These are phyloP conservation scores for Tenebrio molitor DNA, from an alignment of 1,140 invertebrate species.

Conservation along the genomic window DNA sequence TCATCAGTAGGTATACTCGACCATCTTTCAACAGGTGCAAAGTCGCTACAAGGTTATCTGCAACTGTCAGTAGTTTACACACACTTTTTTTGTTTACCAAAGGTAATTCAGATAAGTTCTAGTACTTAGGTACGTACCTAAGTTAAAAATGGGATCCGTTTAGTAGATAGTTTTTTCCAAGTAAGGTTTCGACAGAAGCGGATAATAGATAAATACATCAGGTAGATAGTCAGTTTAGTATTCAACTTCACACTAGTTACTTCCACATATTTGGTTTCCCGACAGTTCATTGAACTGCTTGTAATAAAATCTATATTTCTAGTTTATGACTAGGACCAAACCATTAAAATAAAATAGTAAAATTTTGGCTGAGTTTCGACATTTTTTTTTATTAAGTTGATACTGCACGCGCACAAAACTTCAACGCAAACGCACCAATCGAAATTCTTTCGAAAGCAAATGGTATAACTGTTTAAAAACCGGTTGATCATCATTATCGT, in stretches of 20 bases:
- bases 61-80: slow-evolving; percentile 18
- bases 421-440: too few relatives aligned
- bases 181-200: background rate
- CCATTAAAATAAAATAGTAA: too few relatives aligned
- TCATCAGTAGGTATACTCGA: too few relatives aligned
- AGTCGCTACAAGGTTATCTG: slow-evolving; percentile 3
- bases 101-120: slow-evolving; percentile 35
- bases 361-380: too few relatives aligned
- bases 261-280: background rate
- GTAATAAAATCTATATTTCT: slow-evolving; percentile 5
- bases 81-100: slow-evolving; percentile 30
- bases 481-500: background rate
- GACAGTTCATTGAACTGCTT: slow-evolving; percentile 21
- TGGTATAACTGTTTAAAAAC: too few relatives aligned
- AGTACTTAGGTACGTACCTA: background rate
- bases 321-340: slow-evolving; percentile 23
- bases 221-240: too few relatives aligned
- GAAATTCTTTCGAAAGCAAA: too few relatives aligned
- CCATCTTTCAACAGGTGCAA: slow-evolving; percentile 13
- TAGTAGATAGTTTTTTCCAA: too few relatives aligned
- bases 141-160: background rate
- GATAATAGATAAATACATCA: too few relatives aligned
- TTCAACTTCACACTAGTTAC: too few relatives aligned
- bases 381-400: too few relatives aligned
- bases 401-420: too few relatives aligned